Percentiles rank a stretch among this genome's conserved stretches.
These are phyloP conservation scores for Metaphire vulgaris DNA, from an alignment of 1,140 invertebrate species.

Conservation along the genomic window DNA sequence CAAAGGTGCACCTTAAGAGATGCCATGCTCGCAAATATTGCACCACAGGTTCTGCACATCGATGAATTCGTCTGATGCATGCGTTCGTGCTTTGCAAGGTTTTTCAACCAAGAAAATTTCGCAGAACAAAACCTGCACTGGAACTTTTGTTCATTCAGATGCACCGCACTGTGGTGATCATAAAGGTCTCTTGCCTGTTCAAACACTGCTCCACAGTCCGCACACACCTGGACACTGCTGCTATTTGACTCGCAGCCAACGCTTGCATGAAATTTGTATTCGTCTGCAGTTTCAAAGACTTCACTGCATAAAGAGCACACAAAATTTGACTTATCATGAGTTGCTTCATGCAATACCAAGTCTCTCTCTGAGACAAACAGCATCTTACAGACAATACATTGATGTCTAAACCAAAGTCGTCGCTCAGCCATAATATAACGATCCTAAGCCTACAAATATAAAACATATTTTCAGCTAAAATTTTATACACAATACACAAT, in stretches of 20 bases:
- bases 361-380: background rate
- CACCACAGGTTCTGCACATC: slow-evolving; percentile 6
- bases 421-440: background rate
- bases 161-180: background rate
- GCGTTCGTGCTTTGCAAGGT: background rate
- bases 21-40: slow-evolving; percentile 5
- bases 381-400: background rate
- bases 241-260: background rate
- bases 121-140: slow-evolving; percentile 9
- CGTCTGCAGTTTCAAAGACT: background rate
- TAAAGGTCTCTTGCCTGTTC: background rate
- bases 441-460: no score
- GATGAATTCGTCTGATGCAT: slow-evolving; percentile 1
- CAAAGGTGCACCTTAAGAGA: slow-evolving; percentile 15
- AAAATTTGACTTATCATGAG: background rate
- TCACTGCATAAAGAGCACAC: background rate
- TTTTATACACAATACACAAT: no score
- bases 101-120: background rate
- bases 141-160: background rate
- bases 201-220: background rate
- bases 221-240: background rate
- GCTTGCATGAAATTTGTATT: background rate
- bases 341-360: background rate
- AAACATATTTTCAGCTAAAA: no score
- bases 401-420: background rate